Conservation (phyloP, 2,797 vertebrate species). For the Leucoraja ocellata region DNA sequence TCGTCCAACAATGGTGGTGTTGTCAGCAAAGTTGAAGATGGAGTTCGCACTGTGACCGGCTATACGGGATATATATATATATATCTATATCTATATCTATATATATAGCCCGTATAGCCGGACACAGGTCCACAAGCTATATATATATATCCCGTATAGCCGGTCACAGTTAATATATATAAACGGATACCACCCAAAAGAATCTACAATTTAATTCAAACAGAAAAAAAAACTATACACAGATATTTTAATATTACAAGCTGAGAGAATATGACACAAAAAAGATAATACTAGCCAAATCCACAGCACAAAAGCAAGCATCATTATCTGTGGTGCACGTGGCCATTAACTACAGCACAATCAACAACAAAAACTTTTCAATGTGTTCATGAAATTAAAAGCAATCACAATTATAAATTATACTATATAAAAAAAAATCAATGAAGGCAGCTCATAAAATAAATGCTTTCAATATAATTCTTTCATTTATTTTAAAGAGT, state of each 20-base stretch:
- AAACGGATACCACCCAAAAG: background rate
- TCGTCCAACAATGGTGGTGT: too few species aligned
- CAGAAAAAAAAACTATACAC: background rate
- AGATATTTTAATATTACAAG: background rate
- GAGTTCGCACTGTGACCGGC: too few species aligned
- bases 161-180: too few species aligned
- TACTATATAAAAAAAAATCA: background rate
- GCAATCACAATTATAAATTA: background rate
- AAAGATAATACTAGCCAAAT: background rate
- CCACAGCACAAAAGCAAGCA: background rate
- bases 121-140: too few species aligned
- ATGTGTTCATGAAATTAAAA: conserved; percentile 2
- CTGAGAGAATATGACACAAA: background rate
- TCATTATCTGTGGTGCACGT: background rate
- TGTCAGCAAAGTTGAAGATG: too few species aligned
- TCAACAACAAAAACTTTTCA: background rate
- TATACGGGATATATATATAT: too few species aligned
- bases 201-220: background rate
- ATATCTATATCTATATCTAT: too few species aligned
- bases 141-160: too few species aligned
- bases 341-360: background rate
- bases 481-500: background rate
- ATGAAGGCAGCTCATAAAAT: background rate
- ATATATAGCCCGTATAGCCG: too few species aligned
- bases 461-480: background rate